Percentiles rank a stretch among this genome's conserved stretches.
These are phyloP conservation scores for Enteromius treurensis DNA, from an alignment of 2,797 vertebrate species.

Conservation along the genomic window DNA sequence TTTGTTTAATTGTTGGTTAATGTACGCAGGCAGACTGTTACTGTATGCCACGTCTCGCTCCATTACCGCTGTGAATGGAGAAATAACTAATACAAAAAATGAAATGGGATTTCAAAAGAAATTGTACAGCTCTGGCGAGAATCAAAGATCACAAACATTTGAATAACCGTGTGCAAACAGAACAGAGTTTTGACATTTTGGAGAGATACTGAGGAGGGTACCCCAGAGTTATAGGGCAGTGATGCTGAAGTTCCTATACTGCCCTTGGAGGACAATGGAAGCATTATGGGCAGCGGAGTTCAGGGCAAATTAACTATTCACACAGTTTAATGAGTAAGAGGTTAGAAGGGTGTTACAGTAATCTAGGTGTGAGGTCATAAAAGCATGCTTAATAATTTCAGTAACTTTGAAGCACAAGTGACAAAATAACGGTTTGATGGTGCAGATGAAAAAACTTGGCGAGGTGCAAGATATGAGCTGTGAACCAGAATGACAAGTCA, in stretches of 20 bases:
- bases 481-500: background rate
- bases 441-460: background rate
- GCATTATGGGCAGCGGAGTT: background rate
- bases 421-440: background rate
- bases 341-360: background rate
- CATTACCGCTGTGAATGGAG: background rate
- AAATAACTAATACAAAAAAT: background rate
- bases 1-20: background rate
- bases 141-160: background rate
- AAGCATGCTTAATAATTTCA: background rate
- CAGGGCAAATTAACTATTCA: background rate
- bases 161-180: background rate
- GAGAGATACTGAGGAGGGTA: background rate
- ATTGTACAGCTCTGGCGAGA: background rate
- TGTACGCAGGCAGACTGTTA: no score
- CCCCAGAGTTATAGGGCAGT: no score
- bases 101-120: background rate
- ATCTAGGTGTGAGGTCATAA: background rate
- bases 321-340: constrained; percentile 6
- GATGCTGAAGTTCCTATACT: background rate
- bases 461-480: background rate
- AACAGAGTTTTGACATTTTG: background rate
- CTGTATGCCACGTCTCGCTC: background rate
- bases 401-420: background rate
- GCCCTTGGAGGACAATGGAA: background rate